Evolutionary conservation across 2,797 vertebrate genomes (phyloP).

Genomic region (Typhlichthys eigenmanni): DNA sequence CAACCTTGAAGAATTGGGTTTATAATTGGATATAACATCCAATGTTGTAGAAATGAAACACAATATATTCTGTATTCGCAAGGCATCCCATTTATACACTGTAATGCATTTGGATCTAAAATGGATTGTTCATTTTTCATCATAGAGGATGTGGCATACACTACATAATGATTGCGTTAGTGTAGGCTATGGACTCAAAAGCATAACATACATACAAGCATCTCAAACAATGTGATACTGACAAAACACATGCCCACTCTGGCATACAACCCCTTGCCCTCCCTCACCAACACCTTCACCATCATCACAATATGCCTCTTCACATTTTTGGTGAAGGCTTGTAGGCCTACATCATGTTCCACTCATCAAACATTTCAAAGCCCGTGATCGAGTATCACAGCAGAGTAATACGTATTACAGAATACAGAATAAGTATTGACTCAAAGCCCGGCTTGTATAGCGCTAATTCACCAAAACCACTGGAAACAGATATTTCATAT

Average conservation of each 20-base stretch:
- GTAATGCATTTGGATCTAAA: not conserved
- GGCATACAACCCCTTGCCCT: conserved; percentile 7
- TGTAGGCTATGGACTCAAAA: not conserved
- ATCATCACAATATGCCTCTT: not conserved
- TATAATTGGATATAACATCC: not conserved
- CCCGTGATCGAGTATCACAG: no score
- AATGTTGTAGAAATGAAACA: not conserved
- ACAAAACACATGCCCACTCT: conserved; percentile 26
- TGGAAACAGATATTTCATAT: conserved; percentile 6
- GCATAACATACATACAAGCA: not conserved
- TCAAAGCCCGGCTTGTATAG: not conserved
- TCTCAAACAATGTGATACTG: conserved; percentile 9
- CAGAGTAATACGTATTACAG: not conserved
- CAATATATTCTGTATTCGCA: no score
- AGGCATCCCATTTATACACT: no score
- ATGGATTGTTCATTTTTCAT: not conserved
- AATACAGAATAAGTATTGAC: not conserved
- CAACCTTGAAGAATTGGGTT: not conserved
- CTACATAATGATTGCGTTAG: no score
- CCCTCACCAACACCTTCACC: not conserved
- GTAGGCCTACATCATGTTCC: conserved; percentile 5
- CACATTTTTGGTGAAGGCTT: conserved; percentile 9
- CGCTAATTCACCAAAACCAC: not conserved
- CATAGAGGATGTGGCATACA: not conserved
- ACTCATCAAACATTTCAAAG: conserved; percentile 12